These are phyloP conservation scores for Hypothenemus hampei DNA, from an alignment of 1,140 invertebrate genomes.

Conservation along the genomic window DNA sequence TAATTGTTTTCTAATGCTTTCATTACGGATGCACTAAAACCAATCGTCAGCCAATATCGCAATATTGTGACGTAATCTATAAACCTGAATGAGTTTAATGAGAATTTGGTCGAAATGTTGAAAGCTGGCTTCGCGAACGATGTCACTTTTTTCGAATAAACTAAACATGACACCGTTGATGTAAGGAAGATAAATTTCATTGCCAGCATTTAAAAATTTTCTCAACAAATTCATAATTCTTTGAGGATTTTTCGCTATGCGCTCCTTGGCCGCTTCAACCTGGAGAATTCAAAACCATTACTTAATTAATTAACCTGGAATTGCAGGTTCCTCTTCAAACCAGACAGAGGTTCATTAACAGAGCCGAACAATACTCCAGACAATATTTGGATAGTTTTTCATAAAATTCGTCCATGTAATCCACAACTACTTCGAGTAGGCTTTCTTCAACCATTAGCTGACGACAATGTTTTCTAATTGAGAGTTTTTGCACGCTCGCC, in stretches of 20 bases:
- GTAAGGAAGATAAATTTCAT: slow-evolving; percentile 15
- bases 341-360: slow-evolving; percentile 22
- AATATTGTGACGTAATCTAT: too few relatives aligned
- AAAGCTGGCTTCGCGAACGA: slow-evolving; percentile 13
- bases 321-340: not conserved
- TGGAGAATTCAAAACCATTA: not conserved
- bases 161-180: slow-evolving; percentile 27
- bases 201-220: slow-evolving; percentile 15
- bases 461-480: slow-evolving; percentile 16
- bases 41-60: too few relatives aligned
- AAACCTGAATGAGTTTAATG: slow-evolving; percentile 16
- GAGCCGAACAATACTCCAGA: slow-evolving; percentile 14
- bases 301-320: not conserved
- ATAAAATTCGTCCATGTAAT: slow-evolving; percentile 20
- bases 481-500: slow-evolving; percentile 13
- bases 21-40: too few relatives aligned
- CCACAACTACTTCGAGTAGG: slow-evolving; percentile 12
- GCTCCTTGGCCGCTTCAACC: slow-evolving; percentile 20
- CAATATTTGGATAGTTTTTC: slow-evolving; percentile 19
- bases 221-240: slow-evolving; percentile 13
- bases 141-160: slow-evolving; percentile 19
- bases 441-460: slow-evolving; percentile 13
- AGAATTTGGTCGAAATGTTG: slow-evolving; percentile 19
- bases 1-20: slow-evolving; percentile 16
- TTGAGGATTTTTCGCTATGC: slow-evolving; percentile 5